Evolutionary conservation across 2,113 vertebrate species (phyloP), one percentile per base, ranked within the genome.

Genomic region (Eulacestoma nigropectus): DNA sequence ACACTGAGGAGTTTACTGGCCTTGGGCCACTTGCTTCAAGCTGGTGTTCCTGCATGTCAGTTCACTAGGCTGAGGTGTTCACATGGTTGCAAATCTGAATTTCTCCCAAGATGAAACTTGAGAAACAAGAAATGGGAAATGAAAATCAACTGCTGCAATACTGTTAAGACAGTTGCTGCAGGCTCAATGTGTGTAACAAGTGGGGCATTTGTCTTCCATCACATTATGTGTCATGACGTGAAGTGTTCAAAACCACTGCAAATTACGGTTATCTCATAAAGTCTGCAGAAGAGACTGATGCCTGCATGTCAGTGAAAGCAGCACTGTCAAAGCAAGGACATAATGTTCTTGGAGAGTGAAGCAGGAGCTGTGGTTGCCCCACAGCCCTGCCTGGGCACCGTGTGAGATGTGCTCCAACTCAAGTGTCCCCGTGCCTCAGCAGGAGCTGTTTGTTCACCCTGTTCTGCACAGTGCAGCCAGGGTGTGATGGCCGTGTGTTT

Each of bases 141-240:
- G 6, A 53, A 44, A 56, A 33, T 0, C 1, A 17, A 7, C 2
- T 6, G 9, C 4, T 46, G 37, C 6, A 17, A 0, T 52, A 5
- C n/a, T 68, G 22, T 8, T 60, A 6, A 2, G 0, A 0, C 1
- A 11, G 1, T 10, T 33, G 8, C 21, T 39, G 30, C 33, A 62
- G 26, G 10, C 4, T 6, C 13, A 1, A 5, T 0, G 0, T 23
- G 5, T 3, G 4, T 49, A 2, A 3, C 1, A 4, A 9, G 12
- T 8, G 13, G 3, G 20, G 21, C 0, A 0, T 35, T 55, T 8
- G 15, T 35, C 3, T 56, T 62, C 12, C 5, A 1, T 41, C 10
- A 2, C 3, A 0, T 25, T 30, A 6, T 25, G 17, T 44, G 3
- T 23, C 2, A 1, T 8, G 7, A 37, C 9, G 0, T 20, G 12